These are phyloP conservation scores for Acanthoscelides obtectus DNA, from an alignment of 2,888 invertebrate species.

Conservation along the genomic window DNA sequence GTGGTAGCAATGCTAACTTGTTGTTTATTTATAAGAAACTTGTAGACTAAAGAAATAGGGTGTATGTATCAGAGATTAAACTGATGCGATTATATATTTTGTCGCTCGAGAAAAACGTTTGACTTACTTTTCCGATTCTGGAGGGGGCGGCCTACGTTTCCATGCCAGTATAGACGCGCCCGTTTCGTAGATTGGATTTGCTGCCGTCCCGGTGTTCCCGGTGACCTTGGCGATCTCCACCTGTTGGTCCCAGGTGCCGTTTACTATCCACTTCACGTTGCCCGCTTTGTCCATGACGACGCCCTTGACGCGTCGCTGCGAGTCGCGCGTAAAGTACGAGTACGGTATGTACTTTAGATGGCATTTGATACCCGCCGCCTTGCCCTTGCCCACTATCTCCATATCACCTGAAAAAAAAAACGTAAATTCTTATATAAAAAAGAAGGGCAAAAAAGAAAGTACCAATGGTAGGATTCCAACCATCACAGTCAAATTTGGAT, in stretches of 20 bases:
- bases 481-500: too few relatives aligned
- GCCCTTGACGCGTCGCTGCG: constrained; percentile 85
- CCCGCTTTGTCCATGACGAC: constrained; percentile 69
- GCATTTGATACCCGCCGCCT: constrained; percentile 80
- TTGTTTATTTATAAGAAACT: too few relatives aligned
- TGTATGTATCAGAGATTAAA: too few relatives aligned
- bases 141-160: constrained; percentile 74
- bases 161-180: constrained; percentile 82
- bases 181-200: constrained; percentile 89
- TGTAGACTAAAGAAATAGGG: too few relatives aligned
- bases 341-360: constrained; percentile 97
- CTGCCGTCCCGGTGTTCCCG: constrained; percentile 56
- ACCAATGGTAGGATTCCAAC: too few relatives aligned
- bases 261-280: constrained; percentile 69
- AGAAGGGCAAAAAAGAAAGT: too few relatives aligned
- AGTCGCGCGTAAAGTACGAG: constrained; percentile 96
- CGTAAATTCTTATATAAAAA: background rate
- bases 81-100: too few relatives aligned
- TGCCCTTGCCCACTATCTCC: constrained; percentile 84
- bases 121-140: constrained; percentile 54
- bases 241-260: constrained; percentile 92
- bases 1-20: too few relatives aligned
- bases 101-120: background rate
- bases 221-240: constrained; percentile 92
- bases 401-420: constrained; percentile 65